These are phyloP conservation scores for Platanista minor DNA, from an alignment of 2,113 vertebrate genomes.

Conservation along the genomic window DNA sequence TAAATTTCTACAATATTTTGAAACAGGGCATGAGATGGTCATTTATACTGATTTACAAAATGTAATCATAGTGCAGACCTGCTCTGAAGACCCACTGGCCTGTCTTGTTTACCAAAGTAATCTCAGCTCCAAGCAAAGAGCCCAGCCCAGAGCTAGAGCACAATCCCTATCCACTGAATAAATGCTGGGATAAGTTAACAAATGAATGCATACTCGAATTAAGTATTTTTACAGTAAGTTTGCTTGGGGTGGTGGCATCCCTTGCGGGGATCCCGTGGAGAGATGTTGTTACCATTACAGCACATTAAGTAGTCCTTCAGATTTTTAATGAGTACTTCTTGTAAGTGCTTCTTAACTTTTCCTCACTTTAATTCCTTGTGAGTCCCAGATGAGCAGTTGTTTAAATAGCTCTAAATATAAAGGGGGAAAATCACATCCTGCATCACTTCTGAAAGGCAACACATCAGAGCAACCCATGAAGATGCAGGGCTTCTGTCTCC, in stretches of 20 bases:
- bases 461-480: background rate
- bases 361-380: background rate
- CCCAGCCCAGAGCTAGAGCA: background rate
- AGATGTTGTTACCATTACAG: background rate
- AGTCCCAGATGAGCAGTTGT: background rate
- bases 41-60: background rate
- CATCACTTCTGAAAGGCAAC: background rate
- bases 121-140: background rate
- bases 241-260: background rate
- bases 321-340: background rate
- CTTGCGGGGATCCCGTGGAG: background rate
- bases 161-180: background rate
- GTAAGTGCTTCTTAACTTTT: background rate
- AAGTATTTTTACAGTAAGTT: background rate
- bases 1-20: background rate
- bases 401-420: background rate
- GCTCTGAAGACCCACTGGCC: background rate
- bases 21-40: background rate
- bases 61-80: background rate
- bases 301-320: background rate
- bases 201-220: background rate
- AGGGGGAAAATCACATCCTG: background rate
- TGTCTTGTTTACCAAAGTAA: background rate
- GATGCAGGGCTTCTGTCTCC: background rate
- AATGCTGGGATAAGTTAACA: background rate